Base-by-base conservation (phyloP, 2,888 invertebrate genomes). In the Caenorhabditis panamensis region DNA sequence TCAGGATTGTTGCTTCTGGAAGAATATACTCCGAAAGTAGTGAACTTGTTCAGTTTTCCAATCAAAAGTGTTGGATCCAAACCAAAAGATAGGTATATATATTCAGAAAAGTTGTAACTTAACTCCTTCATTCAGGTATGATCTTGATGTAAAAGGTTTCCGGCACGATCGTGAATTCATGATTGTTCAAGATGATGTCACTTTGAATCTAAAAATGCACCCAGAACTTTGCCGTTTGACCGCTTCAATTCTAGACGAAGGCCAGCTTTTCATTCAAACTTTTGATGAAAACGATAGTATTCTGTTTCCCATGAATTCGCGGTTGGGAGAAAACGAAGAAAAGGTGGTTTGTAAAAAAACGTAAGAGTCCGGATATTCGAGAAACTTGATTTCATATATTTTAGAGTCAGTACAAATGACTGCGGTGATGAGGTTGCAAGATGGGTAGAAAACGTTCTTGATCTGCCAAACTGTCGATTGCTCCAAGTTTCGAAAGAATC, bases 91-190 rank as follows among this genome's bases (percentile, higher is more conserved):
- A 66, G 73, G 82, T 86, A 47, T n/a, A n/a, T n/a, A n/a, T n/a
- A n/a, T n/a, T n/a, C n/a, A n/a, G n/a, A n/a, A n/a, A n/a, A n/a
- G n/a, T n/a, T n/a, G n/a, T n/a, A n/a, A n/a, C n/a, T n/a, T n/a
- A n/a, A n/a, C n/a, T n/a, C n/a, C n/a, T n/a, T n/a, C n/a, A 11
- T 41, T 89, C 16, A 85, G 92, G 8, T 97, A 97, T 96, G 92
- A 93, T 76, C 91, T 97, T 68, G 94, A 94, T 13, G 88, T 92
- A 0, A 94, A 94, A 88, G 97, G 97, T 0, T 93, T 98, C 37
- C 93, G 94, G 88, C 96, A 94, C 91, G 98, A 98, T 92, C 93
- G 97, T 84, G 94, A 95, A 89, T 98, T 96, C 96, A 96, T 97
- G 95, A 94, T 98, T 79, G 93, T 96, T 8, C 95, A 94, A 88